Percentiles rank a stretch among this genome's conserved stretches.
phyloP scores from a whole-genome alignment of 2,888 invertebrate species.

The Carterocephalus palaemon region DNA sequence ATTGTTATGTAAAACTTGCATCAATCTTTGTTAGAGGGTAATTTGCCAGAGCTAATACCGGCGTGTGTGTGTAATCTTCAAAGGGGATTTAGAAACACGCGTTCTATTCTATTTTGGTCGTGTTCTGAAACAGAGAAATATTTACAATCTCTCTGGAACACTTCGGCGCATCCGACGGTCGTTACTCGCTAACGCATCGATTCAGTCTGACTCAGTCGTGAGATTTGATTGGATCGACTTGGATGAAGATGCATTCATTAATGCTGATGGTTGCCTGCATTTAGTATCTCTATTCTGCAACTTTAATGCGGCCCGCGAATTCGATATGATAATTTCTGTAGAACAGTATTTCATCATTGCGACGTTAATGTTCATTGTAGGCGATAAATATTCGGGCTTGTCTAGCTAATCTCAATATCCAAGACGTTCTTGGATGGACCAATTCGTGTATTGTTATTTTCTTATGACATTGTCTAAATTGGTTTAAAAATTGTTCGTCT shows the following conservation, averaged over 20 bases:
- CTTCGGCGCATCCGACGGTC: slow-evolving; percentile 78
- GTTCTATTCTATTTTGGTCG: slow-evolving; percentile 77
- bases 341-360: slow-evolving; percentile 22
- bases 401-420: no score
- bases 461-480: no score
- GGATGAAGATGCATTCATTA: slow-evolving; percentile 65
- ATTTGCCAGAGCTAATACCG: slow-evolving; percentile 79
- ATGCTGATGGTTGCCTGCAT: slow-evolving; percentile 48
- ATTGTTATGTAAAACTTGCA: no score
- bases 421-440: no score
- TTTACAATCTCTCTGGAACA: slow-evolving; percentile 77
- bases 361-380: slow-evolving; percentile 24
- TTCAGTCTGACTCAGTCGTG: slow-evolving; percentile 56
- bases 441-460: no score
- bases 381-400: slow-evolving; percentile 18
- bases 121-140: slow-evolving; percentile 78
- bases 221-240: slow-evolving; percentile 64
- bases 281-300: no score
- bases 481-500: no score
- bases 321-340: slow-evolving; percentile 28
- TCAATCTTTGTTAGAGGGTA: slow-evolving; percentile 79
- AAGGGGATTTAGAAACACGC: slow-evolving; percentile 79
- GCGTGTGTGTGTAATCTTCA: slow-evolving; percentile 77
- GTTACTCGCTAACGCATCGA: slow-evolving; percentile 74
- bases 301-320: slow-evolving; percentile 34